Base-by-base conservation (phyloP, 2,113 vertebrate genomes). In the Catharus bicknelli region DNA sequence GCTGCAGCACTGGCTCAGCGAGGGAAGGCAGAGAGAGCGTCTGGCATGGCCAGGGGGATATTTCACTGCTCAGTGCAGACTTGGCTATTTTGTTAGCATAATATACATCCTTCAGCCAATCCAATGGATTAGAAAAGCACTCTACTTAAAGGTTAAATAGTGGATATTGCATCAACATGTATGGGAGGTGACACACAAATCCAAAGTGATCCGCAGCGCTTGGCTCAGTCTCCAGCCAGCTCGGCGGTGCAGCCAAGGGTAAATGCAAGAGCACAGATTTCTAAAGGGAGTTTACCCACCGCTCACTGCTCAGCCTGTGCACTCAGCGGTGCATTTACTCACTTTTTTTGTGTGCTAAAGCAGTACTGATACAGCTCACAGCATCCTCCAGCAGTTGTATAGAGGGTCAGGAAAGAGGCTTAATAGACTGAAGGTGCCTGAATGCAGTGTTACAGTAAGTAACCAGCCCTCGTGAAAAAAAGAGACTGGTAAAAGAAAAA, bases 401-500 rank as follows among this genome's bases (percentile, higher is more conserved):
- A 90, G 87, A 90, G 91, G 88, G 87, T 93, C 87, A 85, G 70
- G 82, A 76, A 78, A 88, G 82, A 89, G 78, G 91, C 79, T 91
- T 95, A 95, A 95, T 87, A 96, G 91, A 86, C 48, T 61, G 91
- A 40, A 93, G 95, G 94, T 90, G 88, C 85, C 93, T 93, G 88
- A 95, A 90, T 86, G 84, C 88, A 53, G 93, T 6, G 53, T 54
- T 93, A 70, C 75, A 81, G 88, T 84, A 80, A 94, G 84, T 91
- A 94, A 94, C 82, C n/a, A 11, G 25, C 63, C 84, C 89, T 83
- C 45, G n/a, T 81, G 40, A 40, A 80, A 95, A 88, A 83, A 87
- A 87, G 89, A 92, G 85, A 81, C 75, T 95, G 90, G 94, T 95
- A 93, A 95, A 96, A 95, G 90, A 83, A 93, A 96, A 95, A 95